Evolutionary conservation across 2,797 vertebrate species (phyloP).

Genomic region (Pantherophis alleghaniensis): DNA sequence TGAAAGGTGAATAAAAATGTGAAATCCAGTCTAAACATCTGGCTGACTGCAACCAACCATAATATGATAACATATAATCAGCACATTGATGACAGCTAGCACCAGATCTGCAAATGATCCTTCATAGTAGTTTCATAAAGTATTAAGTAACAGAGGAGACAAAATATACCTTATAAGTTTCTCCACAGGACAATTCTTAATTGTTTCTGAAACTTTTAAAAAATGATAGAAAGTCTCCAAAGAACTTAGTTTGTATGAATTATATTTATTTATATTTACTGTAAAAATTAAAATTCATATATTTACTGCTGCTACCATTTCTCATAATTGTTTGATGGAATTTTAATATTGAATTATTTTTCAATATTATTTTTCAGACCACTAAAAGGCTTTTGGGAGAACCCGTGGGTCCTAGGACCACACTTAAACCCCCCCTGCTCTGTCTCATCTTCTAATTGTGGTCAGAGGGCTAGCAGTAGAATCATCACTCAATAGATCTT

Average conservation of each 20-base stretch:
- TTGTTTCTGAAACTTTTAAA: background rate
- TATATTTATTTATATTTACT: background rate
- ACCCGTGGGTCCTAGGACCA: background rate
- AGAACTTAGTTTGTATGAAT: background rate
- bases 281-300: background rate
- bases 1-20: background rate
- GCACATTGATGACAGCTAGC: background rate
- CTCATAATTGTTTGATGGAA: background rate
- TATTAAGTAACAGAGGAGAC: background rate
- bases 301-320: background rate
- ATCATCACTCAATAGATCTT: background rate
- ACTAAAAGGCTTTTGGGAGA: background rate
- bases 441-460: background rate
- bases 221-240: background rate
- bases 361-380: background rate
- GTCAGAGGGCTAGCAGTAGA: background rate
- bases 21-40: background rate
- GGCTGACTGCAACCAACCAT: background rate
- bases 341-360: background rate
- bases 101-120: background rate
- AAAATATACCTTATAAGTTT: background rate
- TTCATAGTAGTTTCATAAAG: background rate
- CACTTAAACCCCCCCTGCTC: background rate
- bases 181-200: background rate
- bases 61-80: background rate